Percentiles rank a stretch among this genome's conserved stretches.
These are phyloP conservation scores for Capricornis sumatraensis DNA, from an alignment of 2,113 vertebrate genomes.

Conservation along the genomic window DNA sequence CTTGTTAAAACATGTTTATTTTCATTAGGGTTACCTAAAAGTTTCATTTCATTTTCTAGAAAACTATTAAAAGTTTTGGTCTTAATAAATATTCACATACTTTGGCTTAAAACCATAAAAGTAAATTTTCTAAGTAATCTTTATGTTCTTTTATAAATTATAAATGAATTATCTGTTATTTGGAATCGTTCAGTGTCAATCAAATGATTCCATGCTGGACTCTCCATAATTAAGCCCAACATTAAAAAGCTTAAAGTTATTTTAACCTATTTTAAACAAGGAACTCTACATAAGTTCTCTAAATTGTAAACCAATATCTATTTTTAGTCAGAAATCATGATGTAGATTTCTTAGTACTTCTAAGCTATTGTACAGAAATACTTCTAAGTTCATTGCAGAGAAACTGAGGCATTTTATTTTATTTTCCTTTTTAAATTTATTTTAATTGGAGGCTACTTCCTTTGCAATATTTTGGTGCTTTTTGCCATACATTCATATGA, in stretches of 20 bases:
- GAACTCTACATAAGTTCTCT: background rate
- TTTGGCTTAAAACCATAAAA: slow-evolving; percentile 44
- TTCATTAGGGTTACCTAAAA: slow-evolving; percentile 34
- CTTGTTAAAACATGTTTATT: slow-evolving; percentile 22
- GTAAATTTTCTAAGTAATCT: slow-evolving; percentile 19
- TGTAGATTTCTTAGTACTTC: background rate
- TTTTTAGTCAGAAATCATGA: slow-evolving; percentile 11
- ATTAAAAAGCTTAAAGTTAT: slow-evolving; percentile 17
- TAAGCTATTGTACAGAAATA: background rate
- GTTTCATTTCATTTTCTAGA: background rate
- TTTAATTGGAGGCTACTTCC: background rate
- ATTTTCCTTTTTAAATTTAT: background rate
- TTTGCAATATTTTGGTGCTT: background rate
- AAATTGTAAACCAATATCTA: background rate
- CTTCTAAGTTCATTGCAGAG: background rate
- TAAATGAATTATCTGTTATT: slow-evolving; percentile 27
- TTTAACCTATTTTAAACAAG: slow-evolving; percentile 29
- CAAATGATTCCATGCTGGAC: background rate
- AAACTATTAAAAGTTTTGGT: background rate
- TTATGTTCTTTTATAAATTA: background rate
- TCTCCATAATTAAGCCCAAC: background rate
- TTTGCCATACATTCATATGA: background rate
- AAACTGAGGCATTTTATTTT: background rate
- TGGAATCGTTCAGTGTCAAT: background rate
- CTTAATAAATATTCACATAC: slow-evolving; percentile 9